These are phyloP conservation scores for Mellivora capensis DNA, from an alignment of 2,113 vertebrate species.

Conservation along the genomic window DNA sequence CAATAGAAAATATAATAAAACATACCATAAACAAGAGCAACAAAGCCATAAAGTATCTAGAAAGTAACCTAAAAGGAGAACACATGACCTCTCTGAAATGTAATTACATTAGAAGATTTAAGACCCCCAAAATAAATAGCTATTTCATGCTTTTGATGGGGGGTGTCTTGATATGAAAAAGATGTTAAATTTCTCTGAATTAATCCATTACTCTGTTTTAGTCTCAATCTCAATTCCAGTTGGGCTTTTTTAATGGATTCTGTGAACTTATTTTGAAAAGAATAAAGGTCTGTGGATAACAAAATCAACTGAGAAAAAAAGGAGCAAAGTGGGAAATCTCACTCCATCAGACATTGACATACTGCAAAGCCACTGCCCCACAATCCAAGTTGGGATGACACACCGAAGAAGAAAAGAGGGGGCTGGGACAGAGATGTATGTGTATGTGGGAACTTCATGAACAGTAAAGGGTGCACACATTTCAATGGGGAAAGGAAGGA, in stretches of 20 bases:
- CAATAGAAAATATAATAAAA: background rate
- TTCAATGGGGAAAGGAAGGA: background rate
- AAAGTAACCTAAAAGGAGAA: background rate
- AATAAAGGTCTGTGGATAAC: background rate
- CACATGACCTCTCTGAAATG: background rate
- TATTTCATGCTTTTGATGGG: background rate
- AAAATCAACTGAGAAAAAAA: background rate
- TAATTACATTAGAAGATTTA: background rate
- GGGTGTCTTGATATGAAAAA: background rate
- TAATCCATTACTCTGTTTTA: background rate
- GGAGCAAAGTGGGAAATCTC: background rate
- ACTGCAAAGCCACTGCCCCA: too few species aligned
- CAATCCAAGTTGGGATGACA: background rate
- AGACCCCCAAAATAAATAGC: background rate
- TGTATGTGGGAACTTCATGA: background rate
- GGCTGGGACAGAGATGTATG: too few species aligned
- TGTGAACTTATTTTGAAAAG: background rate
- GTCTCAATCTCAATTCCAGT: background rate
- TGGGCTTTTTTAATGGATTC: background rate
- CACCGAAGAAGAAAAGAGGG: background rate
- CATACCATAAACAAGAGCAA: background rate
- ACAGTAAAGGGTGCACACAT: too few species aligned
- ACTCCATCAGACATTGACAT: accelerated
- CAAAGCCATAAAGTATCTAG: background rate
- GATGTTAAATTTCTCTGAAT: background rate